Base-by-base conservation (phyloP, 2,888 invertebrate species). In the Noctua comes region DNA sequence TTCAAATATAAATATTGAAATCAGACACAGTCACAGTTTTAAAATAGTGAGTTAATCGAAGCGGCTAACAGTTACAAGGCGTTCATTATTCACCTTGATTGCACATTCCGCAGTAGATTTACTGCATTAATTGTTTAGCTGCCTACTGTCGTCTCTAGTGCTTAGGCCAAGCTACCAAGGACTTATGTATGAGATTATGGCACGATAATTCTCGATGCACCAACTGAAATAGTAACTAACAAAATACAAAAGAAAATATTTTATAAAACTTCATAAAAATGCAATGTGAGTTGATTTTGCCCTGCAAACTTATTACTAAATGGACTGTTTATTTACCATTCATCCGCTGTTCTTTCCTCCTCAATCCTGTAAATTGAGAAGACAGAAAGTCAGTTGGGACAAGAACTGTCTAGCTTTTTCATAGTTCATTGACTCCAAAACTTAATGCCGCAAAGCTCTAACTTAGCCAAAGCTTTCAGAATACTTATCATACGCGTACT, bases 81-180 rank as follows among this genome's bases (percentile, higher is more conserved):
- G 71, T 75, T 54, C 71, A 68, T 59, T 86, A 68, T 64, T 85
- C 68, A 75, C 75, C 57, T 81, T 62, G 75, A 66, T 43, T 57
- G 64, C 73, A 68, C 74, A 83, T 85, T 85, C 68, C 86, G 24
- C 16, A 51, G 48, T 68, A 70, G 46, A 73, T 68, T 57, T 68
- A 71, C 66, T 74, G 82, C 71, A 74, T 79, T 68, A 51, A 72
- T 80, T 85, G 46, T 59, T 69, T 13, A 59, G 36, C 59, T 57
- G 6, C 80, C 64, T 46, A 73, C 59, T 51, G 21, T 51, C 36
- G 51, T 62, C 24, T 7, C 18, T 36, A 54, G n/a, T 59, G 27
- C 7, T 8, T 51, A n/a, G 7, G n/a, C n/a, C 24, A 43, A 43
- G 21, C 40, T 59, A 57, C 31, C 10, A 16, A 57, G 18, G 46